These are phyloP conservation scores for Blastomussa wellsi DNA, from an alignment of 92 coral and sea anemone genomes.

Conservation along the genomic window DNA sequence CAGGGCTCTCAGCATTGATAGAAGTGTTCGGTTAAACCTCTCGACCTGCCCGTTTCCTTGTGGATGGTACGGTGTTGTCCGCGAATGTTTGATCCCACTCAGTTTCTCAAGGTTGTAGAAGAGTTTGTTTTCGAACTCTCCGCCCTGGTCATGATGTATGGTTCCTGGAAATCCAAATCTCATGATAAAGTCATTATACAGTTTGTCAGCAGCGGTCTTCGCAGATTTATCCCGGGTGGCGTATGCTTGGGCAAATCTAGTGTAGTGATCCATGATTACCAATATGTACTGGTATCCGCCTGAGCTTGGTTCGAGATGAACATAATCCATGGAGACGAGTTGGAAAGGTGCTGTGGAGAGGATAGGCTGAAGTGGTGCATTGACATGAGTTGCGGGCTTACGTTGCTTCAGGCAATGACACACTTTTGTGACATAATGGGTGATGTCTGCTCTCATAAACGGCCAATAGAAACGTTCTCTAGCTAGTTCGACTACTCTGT, in stretches of 20 bases:
- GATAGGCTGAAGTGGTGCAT: no score
- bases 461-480: no score
- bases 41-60: constrained; percentile 59
- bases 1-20: constrained; percentile 62
- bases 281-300: constrained; percentile 48
- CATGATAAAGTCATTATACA: constrained; percentile 50
- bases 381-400: constrained; percentile 26
- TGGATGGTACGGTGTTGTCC: constrained; percentile 63
- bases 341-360: constrained; percentile 53
- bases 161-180: constrained; percentile 52
- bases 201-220: constrained; percentile 52
- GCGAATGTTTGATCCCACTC: constrained; percentile 49
- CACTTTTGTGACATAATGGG: constrained; percentile 25
- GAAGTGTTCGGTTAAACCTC: constrained; percentile 57
- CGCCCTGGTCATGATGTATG: constrained; percentile 60
- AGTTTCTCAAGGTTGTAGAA: constrained; percentile 69
- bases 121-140: constrained; percentile 63
- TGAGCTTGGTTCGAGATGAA: constrained; percentile 44
- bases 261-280: constrained; percentile 54
- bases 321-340: constrained; percentile 49
- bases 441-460: no score
- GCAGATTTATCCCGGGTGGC: constrained; percentile 50
- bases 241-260: no score
- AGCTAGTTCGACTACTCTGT: constrained; percentile 15
- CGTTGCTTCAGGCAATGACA: constrained; percentile 51